A percentile compares a stretch with the other conserved stretches of the same genome.
phyloP scores from a whole-genome alignment of 2,888 invertebrate species.

The Tethea ocularis region DNA sequence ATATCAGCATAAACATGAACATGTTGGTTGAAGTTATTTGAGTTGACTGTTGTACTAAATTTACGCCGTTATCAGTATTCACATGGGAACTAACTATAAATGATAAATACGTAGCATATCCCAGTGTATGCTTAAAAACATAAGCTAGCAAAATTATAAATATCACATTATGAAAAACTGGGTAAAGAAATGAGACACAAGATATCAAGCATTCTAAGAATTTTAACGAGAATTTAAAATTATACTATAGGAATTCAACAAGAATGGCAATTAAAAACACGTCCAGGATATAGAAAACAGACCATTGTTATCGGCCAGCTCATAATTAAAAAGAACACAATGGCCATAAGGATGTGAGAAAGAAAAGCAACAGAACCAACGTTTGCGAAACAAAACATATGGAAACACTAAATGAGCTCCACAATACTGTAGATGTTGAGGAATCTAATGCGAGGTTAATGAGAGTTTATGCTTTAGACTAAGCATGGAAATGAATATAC shows the following conservation, averaged over 20 bases:
- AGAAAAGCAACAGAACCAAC: constrained; percentile 39
- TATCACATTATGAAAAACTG: neutral
- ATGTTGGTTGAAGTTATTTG: constrained; percentile 37
- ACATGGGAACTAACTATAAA: constrained; percentile 29
- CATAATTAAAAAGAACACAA: constrained; percentile 45
- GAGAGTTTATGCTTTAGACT: neutral
- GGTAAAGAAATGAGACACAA: neutral
- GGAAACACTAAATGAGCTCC: constrained; percentile 14
- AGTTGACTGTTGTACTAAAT: constrained; percentile 27
- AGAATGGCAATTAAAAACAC: constrained; percentile 25
- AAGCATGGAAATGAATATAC: neutral
- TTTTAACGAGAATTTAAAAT: neutral
- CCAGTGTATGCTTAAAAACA: neutral
- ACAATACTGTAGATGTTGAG: neutral
- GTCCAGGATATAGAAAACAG: constrained; percentile 35
- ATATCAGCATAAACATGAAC: neutral
- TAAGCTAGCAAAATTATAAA: neutral
- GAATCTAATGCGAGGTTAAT: constrained; percentile 5
- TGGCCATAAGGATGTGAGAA: constrained; percentile 54
- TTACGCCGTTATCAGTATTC: constrained; percentile 28
- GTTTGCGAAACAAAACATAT: constrained; percentile 43
- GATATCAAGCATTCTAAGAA: neutral
- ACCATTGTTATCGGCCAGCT: constrained; percentile 43
- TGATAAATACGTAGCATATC: constrained; percentile 8
- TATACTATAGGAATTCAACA: constrained; percentile 11